Base-by-base conservation (phyloP, 2,797 vertebrate species). In the Prunella strophiata region DNA sequence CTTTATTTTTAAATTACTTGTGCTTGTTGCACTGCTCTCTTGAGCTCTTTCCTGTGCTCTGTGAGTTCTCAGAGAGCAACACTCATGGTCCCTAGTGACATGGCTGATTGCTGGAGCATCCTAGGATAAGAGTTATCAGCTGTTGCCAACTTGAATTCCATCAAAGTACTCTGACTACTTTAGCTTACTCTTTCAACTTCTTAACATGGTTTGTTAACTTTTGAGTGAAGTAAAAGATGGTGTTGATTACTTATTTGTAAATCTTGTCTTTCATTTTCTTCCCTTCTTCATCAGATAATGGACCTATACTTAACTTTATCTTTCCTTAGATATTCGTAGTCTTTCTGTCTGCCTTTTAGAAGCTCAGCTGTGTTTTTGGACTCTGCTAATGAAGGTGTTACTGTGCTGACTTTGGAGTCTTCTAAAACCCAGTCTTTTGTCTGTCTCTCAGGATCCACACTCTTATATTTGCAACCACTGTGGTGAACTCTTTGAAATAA, bases 21-120 rank as follows among this genome's bases (percentile, higher is more conserved):
- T 66, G 48, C 50, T 58, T 87, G 20, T 81, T 59, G 15, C 42
- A 13, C 40, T 43, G 34, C 62, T 70, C 21, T 77, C 66, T 34
- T 52, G 27, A 67, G 30, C 29, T 74, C 38, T 91, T 40, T 40
- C 36, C 43, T 30, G 5, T 47, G 42, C 36, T 65, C 32, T n/a
- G 0, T 43, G 45, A 42, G 42, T 72, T 86, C 58, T 79, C 51
- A 36, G 38, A 67, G 65, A 55, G 43, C 32, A 87, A 5, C 21
- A 12, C 9, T 55, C 7, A 2, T 16, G 23, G 57, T 51, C 71
- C 20, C 4, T n/a, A 4, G 29, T 74, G 76, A 34, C 0, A 0
- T 47, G 54, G 17, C 58, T 86, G 34, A 27, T 68, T 7, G 21
- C 40, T 87, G 42, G 70, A 91, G 66, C 48, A 51, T 88, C 59